These are phyloP conservation scores for Chouioia cunea DNA, from an alignment of 2,888 invertebrate genomes.

Conservation along the genomic window DNA sequence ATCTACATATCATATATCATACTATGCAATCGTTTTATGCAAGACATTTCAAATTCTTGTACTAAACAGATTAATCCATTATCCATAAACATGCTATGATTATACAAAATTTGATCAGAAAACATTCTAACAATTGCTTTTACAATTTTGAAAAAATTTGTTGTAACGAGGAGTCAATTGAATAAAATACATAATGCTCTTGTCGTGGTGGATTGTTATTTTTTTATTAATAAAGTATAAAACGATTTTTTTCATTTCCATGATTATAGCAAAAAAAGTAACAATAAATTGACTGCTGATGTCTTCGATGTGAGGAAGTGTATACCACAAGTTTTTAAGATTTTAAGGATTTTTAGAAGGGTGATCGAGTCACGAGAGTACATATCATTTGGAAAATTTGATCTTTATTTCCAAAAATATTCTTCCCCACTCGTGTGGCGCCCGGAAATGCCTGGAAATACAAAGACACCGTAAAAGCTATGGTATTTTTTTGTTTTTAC, in stretches of 20 bases:
- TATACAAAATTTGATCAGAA: background rate
- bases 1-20: slow-evolving; percentile 29
- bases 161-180: slow-evolving; percentile 34
- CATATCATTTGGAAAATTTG: slow-evolving; percentile 66
- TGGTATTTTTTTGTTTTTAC: slow-evolving; percentile 23
- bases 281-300: slow-evolving; percentile 43
- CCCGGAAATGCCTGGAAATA: slow-evolving; percentile 68
- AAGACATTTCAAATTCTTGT: slow-evolving; percentile 29
- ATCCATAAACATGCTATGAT: slow-evolving; percentile 20
- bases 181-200: slow-evolving; percentile 43
- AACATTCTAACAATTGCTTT: slow-evolving; percentile 23
- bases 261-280: slow-evolving; percentile 41
- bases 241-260: slow-evolving; percentile 40
- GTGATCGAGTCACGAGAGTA: slow-evolving; percentile 58
- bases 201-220: slow-evolving; percentile 40
- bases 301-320: slow-evolving; percentile 41
- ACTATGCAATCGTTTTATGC: slow-evolving; percentile 31
- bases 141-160: slow-evolving; percentile 20
- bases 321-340: slow-evolving; percentile 40
- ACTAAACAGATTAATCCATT: slow-evolving; percentile 30
- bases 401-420: slow-evolving; percentile 67
- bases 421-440: slow-evolving; percentile 53
- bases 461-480: slow-evolving; percentile 59
- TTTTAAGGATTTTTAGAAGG: slow-evolving; percentile 54
- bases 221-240: slow-evolving; percentile 49